Evolutionary conservation across 2,113 vertebrate genomes (phyloP).

Genomic region (Myiozetetes cayanensis): DNA sequence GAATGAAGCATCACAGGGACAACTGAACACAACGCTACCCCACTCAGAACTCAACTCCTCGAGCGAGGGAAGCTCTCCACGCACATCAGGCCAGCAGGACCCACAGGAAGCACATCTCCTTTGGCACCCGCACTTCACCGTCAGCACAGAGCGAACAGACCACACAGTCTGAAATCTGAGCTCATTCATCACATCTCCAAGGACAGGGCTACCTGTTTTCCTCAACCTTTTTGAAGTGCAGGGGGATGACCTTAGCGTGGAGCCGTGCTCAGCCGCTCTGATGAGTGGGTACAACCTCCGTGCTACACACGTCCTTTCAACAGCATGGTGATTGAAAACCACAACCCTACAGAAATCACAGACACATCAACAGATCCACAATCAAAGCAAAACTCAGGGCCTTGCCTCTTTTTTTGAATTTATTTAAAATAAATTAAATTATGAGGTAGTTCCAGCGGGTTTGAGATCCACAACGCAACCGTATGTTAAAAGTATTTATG

Average conservation of each 20-base stretch:
- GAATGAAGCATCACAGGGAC: not conserved
- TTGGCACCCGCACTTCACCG: fast-evolving
- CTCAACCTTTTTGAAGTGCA: not conserved
- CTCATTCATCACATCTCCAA: not conserved
- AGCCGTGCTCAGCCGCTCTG: not conserved
- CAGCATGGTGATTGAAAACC: not conserved
- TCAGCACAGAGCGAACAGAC: fast-evolving
- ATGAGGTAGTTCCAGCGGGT: not conserved
- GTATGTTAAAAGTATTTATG: not conserved
- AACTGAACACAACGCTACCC: not conserved
- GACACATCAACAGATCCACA: not conserved
- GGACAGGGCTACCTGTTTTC: not conserved
- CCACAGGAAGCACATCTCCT: not conserved
- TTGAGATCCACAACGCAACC: not conserved
- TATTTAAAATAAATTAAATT: not conserved
- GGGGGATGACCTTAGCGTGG: not conserved
- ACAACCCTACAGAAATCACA: not conserved
- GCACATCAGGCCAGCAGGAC: not conserved
- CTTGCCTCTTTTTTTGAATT: not conserved
- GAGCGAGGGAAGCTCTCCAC: not conserved
- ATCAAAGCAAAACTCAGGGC: not conserved
- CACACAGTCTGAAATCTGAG: not conserved
- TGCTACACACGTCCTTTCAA: fast-evolving
- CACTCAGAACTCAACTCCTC: not conserved
- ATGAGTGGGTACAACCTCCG: not conserved